Evolutionary conservation across 2,888 invertebrate genomes (phyloP).

Genomic region (Eutolmus rufibarbis): DNA sequence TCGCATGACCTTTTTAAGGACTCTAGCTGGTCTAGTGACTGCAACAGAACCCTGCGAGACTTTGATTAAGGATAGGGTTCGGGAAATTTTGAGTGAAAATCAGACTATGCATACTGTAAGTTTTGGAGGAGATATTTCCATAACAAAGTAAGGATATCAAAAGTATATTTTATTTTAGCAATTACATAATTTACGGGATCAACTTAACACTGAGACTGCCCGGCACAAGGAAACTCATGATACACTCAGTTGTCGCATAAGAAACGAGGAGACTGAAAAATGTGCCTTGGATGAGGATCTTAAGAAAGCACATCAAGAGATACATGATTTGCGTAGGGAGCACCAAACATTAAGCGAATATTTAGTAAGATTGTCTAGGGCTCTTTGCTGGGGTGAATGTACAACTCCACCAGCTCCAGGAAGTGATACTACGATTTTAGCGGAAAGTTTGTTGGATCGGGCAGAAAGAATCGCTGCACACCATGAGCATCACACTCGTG

Average conservation of each 20-base stretch:
- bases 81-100: conserved; percentile 78
- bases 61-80: conserved; percentile 79
- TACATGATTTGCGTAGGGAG: conserved; percentile 68
- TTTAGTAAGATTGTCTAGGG: conserved; percentile 81
- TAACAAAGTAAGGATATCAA: neutral
- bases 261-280: conserved; percentile 72
- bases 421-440: conserved; percentile 60
- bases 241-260: conserved; percentile 71
- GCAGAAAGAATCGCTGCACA: conserved; percentile 73
- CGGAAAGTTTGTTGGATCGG: conserved; percentile 83
- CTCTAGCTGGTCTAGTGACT: conserved; percentile 63
- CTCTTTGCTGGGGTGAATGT: conserved; percentile 68
- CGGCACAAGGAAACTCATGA: conserved; percentile 67
- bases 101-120: conserved; percentile 77
- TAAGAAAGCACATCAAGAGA: conserved; percentile 80
- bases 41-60: conserved; percentile 80
- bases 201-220: conserved; percentile 75
- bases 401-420: conserved; percentile 59
- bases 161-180: conserved; percentile 65
- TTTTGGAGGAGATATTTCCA: too few species aligned
- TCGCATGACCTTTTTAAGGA: conserved; percentile 60
- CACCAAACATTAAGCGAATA: conserved; percentile 71
- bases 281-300: conserved; percentile 76
- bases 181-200: conserved; percentile 78
- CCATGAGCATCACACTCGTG: conserved; percentile 54